Evolutionary conservation across 2,888 invertebrate species (phyloP).

Genomic region (Acronicta psi): DNA sequence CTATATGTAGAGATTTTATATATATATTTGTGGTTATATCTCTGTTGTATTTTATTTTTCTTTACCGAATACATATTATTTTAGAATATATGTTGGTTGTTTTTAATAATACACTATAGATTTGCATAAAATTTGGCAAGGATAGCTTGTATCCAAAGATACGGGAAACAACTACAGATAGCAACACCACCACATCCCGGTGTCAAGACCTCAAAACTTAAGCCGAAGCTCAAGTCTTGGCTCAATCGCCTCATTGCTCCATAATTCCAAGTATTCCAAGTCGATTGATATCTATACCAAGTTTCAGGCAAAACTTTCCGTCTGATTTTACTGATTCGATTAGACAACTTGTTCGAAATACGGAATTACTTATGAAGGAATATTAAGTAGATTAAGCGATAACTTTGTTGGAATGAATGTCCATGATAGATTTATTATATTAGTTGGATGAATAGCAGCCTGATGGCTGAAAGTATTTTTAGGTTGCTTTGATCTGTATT

Average conservation of each 20-base stretch:
- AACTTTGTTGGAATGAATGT: slow-evolving; percentile 36
- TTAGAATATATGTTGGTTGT: no score
- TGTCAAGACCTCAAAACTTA: slow-evolving; percentile 16
- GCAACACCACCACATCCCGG: slow-evolving; percentile 2
- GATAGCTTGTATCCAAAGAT: no score
- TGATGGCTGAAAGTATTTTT: slow-evolving; percentile 5
- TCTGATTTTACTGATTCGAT: slow-evolving; percentile 54
- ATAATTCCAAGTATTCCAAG: slow-evolving; percentile 31
- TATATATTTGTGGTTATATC: no score
- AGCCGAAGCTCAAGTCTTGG: slow-evolving; percentile 9
- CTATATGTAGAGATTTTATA: no score
- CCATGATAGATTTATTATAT: slow-evolving; percentile 41
- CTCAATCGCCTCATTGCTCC: slow-evolving; percentile 23
- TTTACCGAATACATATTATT: no score
- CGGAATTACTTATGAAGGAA: slow-evolving; percentile 50
- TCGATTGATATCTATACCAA: slow-evolving; percentile 48
- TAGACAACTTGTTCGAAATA: slow-evolving; percentile 46
- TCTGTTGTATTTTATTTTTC: no score
- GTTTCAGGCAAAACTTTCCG: slow-evolving; percentile 45
- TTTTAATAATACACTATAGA: no score
- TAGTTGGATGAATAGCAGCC: slow-evolving; percentile 7
- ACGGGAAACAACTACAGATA: neutral
- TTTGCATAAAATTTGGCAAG: no score
- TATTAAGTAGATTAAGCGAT: slow-evolving; percentile 44
- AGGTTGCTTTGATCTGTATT: neutral